Conservation (phyloP, 2,113 vertebrate species). For the Meriones unguiculatus region DNA sequence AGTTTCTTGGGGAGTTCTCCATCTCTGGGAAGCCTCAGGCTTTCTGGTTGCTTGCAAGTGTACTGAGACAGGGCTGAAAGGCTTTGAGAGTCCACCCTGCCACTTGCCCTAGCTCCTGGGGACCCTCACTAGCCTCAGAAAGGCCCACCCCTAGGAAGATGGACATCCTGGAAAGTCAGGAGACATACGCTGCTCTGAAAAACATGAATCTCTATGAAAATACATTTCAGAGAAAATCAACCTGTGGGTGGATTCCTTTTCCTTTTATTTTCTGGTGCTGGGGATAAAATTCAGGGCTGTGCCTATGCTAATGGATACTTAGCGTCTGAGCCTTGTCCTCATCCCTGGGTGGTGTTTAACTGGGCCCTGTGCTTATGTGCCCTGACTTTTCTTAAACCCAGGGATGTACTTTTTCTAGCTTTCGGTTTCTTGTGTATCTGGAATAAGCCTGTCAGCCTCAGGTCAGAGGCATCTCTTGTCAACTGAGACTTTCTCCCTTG, state of each 20-base stretch:
- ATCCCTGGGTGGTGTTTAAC: background rate
- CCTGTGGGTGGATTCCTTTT: background rate
- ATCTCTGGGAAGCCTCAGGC: background rate
- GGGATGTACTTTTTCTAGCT: background rate
- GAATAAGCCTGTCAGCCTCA: background rate
- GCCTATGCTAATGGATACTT: background rate
- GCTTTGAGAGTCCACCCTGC: background rate
- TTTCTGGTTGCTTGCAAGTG: fast-evolving
- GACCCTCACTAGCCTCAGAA: fast-evolving
- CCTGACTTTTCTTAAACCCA: background rate
- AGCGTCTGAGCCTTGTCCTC: background rate
- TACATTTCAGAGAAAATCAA: background rate
- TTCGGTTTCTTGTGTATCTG: no score
- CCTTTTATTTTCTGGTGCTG: background rate
- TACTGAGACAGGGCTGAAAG: background rate
- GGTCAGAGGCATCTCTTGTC: fast-evolving
- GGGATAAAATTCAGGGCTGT: background rate
- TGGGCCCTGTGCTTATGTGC: fast-evolving
- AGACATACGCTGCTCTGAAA: background rate
- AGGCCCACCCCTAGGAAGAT: background rate
- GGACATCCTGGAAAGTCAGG: background rate
- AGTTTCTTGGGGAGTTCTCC: background rate
- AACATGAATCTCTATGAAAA: fast-evolving
- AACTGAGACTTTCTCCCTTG: background rate
- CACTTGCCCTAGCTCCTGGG: background rate